Conservation (phyloP, 1,140 invertebrate species). For the Cyclina sinensis region DNA sequence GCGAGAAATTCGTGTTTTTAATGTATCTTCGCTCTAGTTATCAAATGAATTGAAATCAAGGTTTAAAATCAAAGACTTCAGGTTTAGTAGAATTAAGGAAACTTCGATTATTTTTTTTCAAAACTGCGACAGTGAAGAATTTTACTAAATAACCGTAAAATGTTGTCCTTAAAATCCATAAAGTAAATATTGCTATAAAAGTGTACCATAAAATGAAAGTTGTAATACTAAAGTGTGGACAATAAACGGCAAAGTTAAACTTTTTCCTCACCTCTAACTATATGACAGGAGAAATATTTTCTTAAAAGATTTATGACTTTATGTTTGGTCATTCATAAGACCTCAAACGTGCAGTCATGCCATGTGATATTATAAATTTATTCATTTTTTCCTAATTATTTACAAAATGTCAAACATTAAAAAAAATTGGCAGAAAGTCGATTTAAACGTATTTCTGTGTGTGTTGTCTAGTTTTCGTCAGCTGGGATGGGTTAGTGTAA, state of each 20-base stretch:
- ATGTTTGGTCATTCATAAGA: background rate
- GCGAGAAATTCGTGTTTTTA: too few species aligned
- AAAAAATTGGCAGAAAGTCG: too few species aligned
- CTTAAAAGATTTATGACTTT: constrained; percentile 11
- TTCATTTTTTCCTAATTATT: background rate
- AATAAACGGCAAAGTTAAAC: constrained; percentile 18
- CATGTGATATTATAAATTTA: background rate
- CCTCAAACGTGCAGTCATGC: background rate
- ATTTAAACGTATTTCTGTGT: too few species aligned
- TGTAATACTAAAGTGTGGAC: background rate
- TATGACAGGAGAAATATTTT: constrained; percentile 4
- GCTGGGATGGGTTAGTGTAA: too few species aligned
- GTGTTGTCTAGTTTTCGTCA: too few species aligned
- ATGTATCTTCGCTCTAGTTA: too few species aligned
- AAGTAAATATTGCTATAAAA: background rate
- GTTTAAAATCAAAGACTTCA: too few species aligned
- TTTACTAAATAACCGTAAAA: too few species aligned
- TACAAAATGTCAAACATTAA: background rate
- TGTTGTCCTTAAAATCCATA: background rate
- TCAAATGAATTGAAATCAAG: too few species aligned
- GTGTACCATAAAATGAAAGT: background rate
- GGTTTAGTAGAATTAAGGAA: too few species aligned
- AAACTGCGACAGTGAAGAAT: too few species aligned
- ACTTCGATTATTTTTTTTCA: too few species aligned
- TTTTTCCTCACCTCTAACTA: background rate